Conservation (phyloP, 1,140 invertebrate genomes). For the Lasioglossum baleicum region DNA sequence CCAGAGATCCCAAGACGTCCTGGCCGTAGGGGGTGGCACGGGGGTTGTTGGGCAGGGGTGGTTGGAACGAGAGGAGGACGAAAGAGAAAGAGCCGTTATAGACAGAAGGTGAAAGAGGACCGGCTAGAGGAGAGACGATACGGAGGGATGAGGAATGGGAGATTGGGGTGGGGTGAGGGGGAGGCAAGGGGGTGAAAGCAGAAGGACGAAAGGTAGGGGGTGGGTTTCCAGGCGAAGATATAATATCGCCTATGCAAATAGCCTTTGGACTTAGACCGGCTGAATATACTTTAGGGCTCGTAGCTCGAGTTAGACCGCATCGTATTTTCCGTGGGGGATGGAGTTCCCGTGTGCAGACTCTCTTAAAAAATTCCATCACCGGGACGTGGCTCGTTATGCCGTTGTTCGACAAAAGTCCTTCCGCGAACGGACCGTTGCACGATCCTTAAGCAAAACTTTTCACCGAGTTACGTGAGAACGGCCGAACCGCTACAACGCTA, state of each 20-base stretch:
- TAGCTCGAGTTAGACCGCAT: conserved; percentile 54
- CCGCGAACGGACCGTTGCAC: conserved; percentile 9
- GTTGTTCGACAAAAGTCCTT: conserved; percentile 41
- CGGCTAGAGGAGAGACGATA: conserved; percentile 15
- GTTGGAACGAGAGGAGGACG: conserved; percentile 35
- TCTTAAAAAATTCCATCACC: conserved; percentile 57
- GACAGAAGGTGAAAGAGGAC: conserved; percentile 35
- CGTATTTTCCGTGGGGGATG: conserved; percentile 46
- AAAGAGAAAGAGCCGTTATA: conserved; percentile 58
- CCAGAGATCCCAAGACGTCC: conserved; percentile 77
- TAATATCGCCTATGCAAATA: conserved; percentile 81
- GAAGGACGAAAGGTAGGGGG: conserved; percentile 16
- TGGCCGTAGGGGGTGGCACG: conserved; percentile 34
- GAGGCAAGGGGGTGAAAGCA: conserved; percentile 24
- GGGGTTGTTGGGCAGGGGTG: conserved; percentile 33
- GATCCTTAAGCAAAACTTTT: conserved; percentile 33
- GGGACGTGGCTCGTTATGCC: conserved; percentile 40
- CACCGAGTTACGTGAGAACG: conserved; percentile 33
- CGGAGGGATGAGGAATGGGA: conserved; percentile 20
- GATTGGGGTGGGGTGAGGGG: background rate
- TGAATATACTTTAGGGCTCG: conserved; percentile 74
- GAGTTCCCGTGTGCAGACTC: conserved; percentile 25
- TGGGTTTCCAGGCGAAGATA: conserved; percentile 69
- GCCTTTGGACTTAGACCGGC: conserved; percentile 79
- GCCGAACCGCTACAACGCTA: background rate